phyloP scores from a whole-genome alignment of 2,888 invertebrate species.

The Megalurothrips usitatus region DNA sequence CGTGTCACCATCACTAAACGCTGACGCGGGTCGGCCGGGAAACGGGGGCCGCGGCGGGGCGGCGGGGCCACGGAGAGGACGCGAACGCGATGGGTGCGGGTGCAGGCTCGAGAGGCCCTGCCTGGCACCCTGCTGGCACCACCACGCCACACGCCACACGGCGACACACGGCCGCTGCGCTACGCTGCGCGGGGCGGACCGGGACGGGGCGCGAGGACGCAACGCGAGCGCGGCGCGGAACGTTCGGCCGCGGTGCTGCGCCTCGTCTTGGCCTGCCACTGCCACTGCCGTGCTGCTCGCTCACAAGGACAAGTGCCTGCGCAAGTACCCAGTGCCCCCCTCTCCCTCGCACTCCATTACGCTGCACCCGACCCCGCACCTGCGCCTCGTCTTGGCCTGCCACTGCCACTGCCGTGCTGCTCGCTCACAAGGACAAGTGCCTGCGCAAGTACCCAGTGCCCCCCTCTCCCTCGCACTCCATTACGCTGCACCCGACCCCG shows the following conservation, averaged over 20 bases:
- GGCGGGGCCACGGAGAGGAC: neutral
- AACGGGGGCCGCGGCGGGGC: neutral
- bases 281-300: neutral
- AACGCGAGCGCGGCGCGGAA: neutral
- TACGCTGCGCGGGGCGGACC: too few species aligned
- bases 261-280: neutral
- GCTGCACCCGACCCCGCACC: neutral
- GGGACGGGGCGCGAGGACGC: neutral
- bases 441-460: neutral
- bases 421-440: constrained; percentile 18
- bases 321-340: neutral
- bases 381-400: neutral
- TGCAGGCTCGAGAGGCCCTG: neutral
- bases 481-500: neutral
- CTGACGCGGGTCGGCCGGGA: neutral
- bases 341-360: neutral
- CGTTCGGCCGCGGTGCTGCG: neutral
- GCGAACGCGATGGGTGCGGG: neutral
- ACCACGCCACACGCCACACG: too few species aligned
- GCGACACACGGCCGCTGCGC: neutral
- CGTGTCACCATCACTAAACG: neutral
- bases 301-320: constrained; percentile 17
- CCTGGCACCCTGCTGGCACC: neutral
- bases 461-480: neutral
- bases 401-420: neutral